Evolutionary conservation across 2,113 vertebrate genomes (phyloP).

Genomic region (Labrus mixtus): DNA sequence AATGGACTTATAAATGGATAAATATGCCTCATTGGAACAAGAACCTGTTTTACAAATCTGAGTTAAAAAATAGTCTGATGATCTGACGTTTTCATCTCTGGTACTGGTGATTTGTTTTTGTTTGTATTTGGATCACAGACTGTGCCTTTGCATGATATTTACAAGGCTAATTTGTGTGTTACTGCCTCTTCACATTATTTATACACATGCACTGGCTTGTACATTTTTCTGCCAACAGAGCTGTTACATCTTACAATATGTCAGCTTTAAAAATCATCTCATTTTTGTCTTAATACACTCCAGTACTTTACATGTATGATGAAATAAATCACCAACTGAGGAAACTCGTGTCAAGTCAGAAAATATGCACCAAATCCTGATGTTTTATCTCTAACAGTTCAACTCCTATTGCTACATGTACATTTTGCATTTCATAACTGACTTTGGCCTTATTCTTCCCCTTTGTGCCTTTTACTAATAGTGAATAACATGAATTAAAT

Average conservation of each 20-base stretch:
- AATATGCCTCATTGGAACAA: background rate
- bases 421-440: background rate
- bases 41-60: too few species aligned
- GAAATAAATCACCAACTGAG: slow-evolving; percentile 1
- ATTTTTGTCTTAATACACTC: background rate
- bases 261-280: background rate
- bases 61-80: too few species aligned
- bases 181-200: background rate
- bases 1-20: background rate
- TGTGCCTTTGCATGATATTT: too few species aligned
- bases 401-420: background rate
- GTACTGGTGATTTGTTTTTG: background rate
- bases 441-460: background rate
- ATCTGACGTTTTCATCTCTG: background rate
- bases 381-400: background rate
- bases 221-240: slow-evolving; percentile 14
- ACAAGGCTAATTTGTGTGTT: background rate
- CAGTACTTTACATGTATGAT: background rate
- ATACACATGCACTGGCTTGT: background rate
- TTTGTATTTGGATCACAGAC: too few species aligned
- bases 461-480: background rate
- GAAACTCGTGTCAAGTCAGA: slow-evolving; percentile 5
- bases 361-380: background rate
- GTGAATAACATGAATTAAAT: background rate
- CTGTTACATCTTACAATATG: background rate